Evolutionary conservation across 2,888 invertebrate genomes (phyloP).

Genomic region (Linyphia triangularis): DNA sequence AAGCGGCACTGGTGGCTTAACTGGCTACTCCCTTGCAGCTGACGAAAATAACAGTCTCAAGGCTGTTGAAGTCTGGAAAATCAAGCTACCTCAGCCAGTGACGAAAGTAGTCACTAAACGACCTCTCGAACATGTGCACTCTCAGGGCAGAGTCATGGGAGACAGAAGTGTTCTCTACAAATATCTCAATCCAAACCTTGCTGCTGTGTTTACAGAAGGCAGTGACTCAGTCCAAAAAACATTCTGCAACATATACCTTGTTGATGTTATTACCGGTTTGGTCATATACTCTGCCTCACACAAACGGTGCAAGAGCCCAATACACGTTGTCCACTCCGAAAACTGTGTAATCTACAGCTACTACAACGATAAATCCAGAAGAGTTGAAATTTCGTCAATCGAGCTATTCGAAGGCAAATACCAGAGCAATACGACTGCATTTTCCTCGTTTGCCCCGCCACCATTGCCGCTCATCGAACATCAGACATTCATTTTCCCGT

Average conservation of each 20-base stretch:
- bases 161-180: conserved; percentile 99
- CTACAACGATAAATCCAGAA: conserved; percentile 94
- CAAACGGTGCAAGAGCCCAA: conserved; percentile 89
- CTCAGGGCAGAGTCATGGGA: conserved; percentile 93
- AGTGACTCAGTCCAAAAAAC: conserved; percentile 88
- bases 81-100: conserved; percentile 84
- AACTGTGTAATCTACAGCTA: conserved; percentile 93
- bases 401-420: conserved; percentile 97
- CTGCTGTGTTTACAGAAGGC: conserved; percentile 89
- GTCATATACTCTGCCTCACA: conserved; percentile 91
- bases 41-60: conserved; percentile 82
- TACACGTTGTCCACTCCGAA: conserved; percentile 95
- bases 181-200: conserved; percentile 97
- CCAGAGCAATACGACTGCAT: conserved; percentile 88
- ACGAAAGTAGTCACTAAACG: conserved; percentile 79
- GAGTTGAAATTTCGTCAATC: conserved; percentile 94
- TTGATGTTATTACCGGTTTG: conserved; percentile 95
- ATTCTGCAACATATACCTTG: conserved; percentile 89
- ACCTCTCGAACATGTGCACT: conserved; percentile 77
- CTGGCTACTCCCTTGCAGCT: conserved; percentile 84
- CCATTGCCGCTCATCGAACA: conserved; percentile 86
- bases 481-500: conserved; percentile 93
- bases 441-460: conserved; percentile 90
- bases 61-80: conserved; percentile 87
- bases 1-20: conserved; percentile 82